Evolutionary conservation across 2,888 invertebrate genomes (phyloP), one percentile per base, ranked within the genome.

Genomic region (Callimorpha dominula): DNA sequence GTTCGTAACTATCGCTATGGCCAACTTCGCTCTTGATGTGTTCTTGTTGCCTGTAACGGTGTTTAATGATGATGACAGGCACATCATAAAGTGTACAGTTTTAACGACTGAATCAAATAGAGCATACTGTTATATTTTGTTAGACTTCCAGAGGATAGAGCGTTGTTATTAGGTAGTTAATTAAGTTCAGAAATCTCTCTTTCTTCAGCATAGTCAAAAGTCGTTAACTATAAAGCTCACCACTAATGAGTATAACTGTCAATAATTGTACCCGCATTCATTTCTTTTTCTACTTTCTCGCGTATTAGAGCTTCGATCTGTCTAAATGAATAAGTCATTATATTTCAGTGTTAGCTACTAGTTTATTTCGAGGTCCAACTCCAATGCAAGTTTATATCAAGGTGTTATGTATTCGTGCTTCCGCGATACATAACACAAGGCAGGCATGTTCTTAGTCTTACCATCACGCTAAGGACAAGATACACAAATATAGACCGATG

Each of bases 41-140:
- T 14, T 68, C 60, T 20, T 52, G 31, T 69, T 43, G 20, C 1
- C 50, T 63, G 15, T 67, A 69, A 69, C 69, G 69, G 69, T 42
- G 17, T 43, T 50, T 52, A 69, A 69, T 69, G 42, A 69, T 69
- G 69, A 69, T 69, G 69, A 50, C 46, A 40, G n/a, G 42, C 54
- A 54, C 6, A 40, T 11, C 42, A 54, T 14, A 52, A 9, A 17
- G 40, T 65, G 65, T 52, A 42, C 54, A 42, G 42, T 52, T 65
- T 49, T 50, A 31, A 65, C 65, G 20, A 50, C 65, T 50, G 31
- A 5, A 15, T 7, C 20, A 50, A 50, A 50, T 17, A 31, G 8
- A 65, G 31, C 31, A 20, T 50, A 49, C 65, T 14, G 20, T 46
- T 65, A 50, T 17, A 50, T 50, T 31, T 49, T 50, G 15, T 49